Evolutionary conservation across 2,888 invertebrate genomes (phyloP).

Genomic region (Pterostichus madidus): DNA sequence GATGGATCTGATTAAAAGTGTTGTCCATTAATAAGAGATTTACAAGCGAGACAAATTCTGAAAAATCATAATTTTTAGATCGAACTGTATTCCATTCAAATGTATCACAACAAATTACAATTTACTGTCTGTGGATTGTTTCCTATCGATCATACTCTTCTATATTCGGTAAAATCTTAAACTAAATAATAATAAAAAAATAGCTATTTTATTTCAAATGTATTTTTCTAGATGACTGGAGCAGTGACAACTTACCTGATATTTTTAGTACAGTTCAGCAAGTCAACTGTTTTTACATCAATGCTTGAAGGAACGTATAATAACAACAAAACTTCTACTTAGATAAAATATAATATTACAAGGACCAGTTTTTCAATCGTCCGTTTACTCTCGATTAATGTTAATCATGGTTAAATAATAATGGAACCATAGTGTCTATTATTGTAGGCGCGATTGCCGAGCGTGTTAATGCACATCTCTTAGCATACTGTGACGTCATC

Average conservation of each 20-base stretch:
- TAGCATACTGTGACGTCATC: too few relatives aligned
- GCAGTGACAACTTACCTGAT: conserved; percentile 73
- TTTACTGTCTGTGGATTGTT: conserved; percentile 73
- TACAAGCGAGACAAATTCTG: background rate
- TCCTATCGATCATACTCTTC: conserved; percentile 72
- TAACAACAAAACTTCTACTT: too few relatives aligned
- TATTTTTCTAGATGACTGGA: conserved; percentile 71
- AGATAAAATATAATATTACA: too few relatives aligned
- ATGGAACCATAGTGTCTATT: too few relatives aligned
- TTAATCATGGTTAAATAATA: too few relatives aligned
- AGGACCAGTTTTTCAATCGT: too few relatives aligned
- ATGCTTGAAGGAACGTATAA: background rate
- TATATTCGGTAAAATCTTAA: conserved; percentile 71
- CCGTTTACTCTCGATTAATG: too few relatives aligned
- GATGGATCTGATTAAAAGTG: too few relatives aligned
- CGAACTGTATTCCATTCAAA: conserved; percentile 73
- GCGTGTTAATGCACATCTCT: too few relatives aligned
- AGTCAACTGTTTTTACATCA: conserved; percentile 60
- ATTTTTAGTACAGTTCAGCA: conserved; percentile 73
- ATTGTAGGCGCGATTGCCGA: too few relatives aligned
- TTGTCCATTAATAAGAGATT: too few relatives aligned
- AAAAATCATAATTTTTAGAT: conserved; percentile 70
- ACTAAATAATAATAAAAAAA: background rate
- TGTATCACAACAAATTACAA: conserved; percentile 72
- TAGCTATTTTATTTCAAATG: background rate